phyloP scores from a whole-genome alignment of 2,888 invertebrate genomes.

The Leptopterna dolabrata region DNA sequence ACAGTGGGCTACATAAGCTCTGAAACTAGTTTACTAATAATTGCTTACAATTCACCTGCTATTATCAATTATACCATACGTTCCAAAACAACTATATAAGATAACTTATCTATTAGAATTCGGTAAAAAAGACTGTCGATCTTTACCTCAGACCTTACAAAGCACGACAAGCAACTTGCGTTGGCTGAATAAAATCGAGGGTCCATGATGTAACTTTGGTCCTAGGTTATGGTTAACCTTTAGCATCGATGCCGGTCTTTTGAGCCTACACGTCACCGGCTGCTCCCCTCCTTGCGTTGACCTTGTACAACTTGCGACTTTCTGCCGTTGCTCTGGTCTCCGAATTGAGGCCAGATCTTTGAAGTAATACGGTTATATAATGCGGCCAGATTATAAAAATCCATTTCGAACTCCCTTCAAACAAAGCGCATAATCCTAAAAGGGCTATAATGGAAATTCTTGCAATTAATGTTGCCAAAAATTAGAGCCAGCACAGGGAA shows the following conservation, averaged over 20 bases:
- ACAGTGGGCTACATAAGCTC: no score
- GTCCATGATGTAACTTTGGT: not conserved
- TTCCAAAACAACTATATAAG: no score
- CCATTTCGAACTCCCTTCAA: not conserved
- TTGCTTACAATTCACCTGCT: no score
- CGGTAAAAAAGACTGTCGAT: no score
- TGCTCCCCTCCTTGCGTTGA: not conserved
- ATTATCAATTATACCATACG: no score
- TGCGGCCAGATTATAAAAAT: not conserved
- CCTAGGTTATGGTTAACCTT: not conserved
- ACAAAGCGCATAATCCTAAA: not conserved
- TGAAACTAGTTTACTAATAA: no score
- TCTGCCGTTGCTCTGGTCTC: not conserved
- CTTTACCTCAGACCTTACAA: not conserved
- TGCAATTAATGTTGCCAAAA: no score
- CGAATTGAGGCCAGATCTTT: constrained; percentile 15
- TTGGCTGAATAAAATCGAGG: not conserved
- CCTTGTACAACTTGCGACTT: not conserved
- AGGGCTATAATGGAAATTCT: no score
- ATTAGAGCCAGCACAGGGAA: no score
- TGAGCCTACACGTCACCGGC: not conserved
- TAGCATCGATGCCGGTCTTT: not conserved
- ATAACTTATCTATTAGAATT: no score
- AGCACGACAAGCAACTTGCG: not conserved
- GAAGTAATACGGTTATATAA: constrained; percentile 25